phyloP scores from a whole-genome alignment of 53 echinoderm and acorn worm species.

The Patiria pectinifera region DNA sequence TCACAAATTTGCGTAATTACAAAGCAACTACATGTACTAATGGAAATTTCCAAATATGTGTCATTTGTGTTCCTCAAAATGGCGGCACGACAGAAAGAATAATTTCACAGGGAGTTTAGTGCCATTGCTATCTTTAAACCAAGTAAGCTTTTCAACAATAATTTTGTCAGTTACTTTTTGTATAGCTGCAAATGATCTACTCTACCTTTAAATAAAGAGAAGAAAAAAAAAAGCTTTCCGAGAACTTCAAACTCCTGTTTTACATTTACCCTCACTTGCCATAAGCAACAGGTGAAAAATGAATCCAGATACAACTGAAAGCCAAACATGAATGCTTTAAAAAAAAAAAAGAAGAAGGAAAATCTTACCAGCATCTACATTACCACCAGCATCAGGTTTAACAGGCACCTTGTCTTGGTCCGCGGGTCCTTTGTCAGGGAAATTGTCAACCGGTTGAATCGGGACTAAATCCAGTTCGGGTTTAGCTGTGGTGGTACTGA shows the following conservation, averaged over 20 bases:
- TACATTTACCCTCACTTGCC: no score
- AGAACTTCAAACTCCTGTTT: no score
- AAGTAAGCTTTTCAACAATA: no score
- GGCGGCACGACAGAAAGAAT: no score
- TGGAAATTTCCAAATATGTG: no score
- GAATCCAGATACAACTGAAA: neutral
- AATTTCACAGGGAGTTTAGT: no score
- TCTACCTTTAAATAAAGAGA: neutral
- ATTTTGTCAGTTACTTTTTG: no score
- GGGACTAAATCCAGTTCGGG: conserved; percentile 8
- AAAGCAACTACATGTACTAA: no score
- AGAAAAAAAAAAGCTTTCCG: neutral
- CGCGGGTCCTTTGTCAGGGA: neutral
- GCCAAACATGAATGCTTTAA: neutral
- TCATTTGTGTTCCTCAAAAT: no score
- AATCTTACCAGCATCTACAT: conserved; percentile 21
- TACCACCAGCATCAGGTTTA: neutral
- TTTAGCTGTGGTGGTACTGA: conserved; percentile 26
- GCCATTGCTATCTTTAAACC: no score
- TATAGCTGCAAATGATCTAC: no score
- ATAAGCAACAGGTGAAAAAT: neutral
- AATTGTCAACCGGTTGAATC: neutral
- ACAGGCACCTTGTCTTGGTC: neutral
- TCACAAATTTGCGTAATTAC: no score
- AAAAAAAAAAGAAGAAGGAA: neutral